A percentile compares a stretch with the other conserved stretches of the same genome.
These are phyloP conservation scores for Nemotelus pantherinus DNA, from an alignment of 2,888 invertebrate species.

Conservation along the genomic window DNA sequence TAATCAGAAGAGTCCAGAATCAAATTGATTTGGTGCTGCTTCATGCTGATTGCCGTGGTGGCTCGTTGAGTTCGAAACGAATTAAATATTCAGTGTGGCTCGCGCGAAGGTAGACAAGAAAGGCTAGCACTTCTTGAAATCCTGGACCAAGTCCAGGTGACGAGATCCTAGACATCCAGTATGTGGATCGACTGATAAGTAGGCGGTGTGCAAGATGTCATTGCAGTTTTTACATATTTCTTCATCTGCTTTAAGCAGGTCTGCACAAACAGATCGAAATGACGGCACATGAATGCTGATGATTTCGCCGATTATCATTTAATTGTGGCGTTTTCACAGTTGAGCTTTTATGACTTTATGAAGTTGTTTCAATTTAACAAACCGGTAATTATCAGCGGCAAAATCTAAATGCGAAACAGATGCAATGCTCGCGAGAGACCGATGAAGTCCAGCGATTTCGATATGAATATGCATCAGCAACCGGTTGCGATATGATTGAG, in stretches of 20 bases:
- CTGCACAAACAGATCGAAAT: background rate
- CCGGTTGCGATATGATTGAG: too few species aligned
- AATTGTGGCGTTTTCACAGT: too few species aligned
- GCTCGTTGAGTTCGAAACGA: background rate
- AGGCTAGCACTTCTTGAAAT: background rate
- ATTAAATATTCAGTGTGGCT: background rate
- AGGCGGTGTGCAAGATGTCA: background rate
- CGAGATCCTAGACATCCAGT: background rate
- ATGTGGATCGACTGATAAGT: constrained; percentile 9
- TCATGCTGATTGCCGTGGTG: background rate
- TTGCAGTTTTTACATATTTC: background rate
- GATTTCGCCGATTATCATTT: background rate
- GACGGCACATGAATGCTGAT: background rate
- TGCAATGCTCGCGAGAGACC: too few species aligned
- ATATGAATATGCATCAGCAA: too few species aligned
- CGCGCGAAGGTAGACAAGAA: background rate
- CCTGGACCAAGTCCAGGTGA: constrained; percentile 9
- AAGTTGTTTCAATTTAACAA: too few species aligned
- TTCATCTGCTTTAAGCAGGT: background rate
- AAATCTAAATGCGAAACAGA: too few species aligned
- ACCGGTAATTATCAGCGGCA: too few species aligned
- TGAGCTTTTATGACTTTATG: too few species aligned
- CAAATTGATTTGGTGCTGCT: constrained; percentile 11
- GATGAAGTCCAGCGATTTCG: too few species aligned
- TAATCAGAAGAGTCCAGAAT: constrained; percentile 3